Evolutionary conservation across 1,140 invertebrate genomes (phyloP).

Genomic region (Trichonephila clavipes): DNA sequence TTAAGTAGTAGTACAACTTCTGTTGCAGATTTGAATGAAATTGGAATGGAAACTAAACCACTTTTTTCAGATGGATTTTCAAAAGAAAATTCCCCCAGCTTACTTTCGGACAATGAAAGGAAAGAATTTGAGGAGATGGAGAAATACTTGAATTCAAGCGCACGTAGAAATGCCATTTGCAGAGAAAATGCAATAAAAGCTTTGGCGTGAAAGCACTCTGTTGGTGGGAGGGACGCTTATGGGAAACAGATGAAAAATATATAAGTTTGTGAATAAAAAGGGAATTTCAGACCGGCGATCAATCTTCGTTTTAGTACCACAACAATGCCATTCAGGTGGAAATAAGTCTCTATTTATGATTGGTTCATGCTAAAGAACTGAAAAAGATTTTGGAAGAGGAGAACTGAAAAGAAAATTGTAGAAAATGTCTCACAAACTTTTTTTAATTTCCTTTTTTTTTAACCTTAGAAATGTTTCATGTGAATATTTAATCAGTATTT

Average conservation of each 20-base stretch:
- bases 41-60: background rate
- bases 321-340: background rate
- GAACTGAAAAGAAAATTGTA: background rate
- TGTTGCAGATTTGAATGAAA: background rate
- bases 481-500: no score
- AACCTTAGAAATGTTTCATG: no score
- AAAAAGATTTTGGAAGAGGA: background rate
- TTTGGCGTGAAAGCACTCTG: slow-evolving; percentile 13
- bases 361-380: background rate
- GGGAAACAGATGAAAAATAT: slow-evolving; percentile 8
- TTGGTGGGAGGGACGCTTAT: background rate
- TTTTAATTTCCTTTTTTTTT: no score
- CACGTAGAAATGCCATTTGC: slow-evolving; percentile 20
- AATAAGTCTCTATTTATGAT: background rate
- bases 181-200: slow-evolving; percentile 30
- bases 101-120: background rate
- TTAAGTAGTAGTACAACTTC: no score
- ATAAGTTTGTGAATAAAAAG: background rate
- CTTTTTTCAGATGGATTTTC: background rate
- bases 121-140: background rate
- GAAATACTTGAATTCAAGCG: slow-evolving; percentile 21
- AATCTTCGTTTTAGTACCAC: slow-evolving; percentile 20
- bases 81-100: background rate
- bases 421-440: background rate
- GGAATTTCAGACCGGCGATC: background rate